phyloP scores from a whole-genome alignment of 2,888 invertebrate genomes.

The Gnatocerus cornutus region DNA sequence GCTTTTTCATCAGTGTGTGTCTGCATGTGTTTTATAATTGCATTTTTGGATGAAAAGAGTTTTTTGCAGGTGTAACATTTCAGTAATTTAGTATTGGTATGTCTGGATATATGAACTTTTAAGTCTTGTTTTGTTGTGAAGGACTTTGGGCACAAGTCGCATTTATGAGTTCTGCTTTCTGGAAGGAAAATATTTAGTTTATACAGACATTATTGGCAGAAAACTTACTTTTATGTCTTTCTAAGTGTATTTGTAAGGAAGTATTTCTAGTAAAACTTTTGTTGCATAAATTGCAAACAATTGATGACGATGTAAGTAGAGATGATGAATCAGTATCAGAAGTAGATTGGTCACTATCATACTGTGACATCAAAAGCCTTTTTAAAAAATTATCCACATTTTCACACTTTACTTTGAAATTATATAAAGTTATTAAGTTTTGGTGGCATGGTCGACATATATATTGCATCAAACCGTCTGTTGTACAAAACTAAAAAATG shows the following conservation, averaged over 20 bases:
- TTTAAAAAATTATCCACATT: constrained; percentile 13
- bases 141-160: not conserved
- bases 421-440: not conserved
- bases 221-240: constrained; percentile 24
- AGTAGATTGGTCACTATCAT: not conserved
- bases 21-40: constrained; percentile 6
- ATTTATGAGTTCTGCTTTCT: constrained; percentile 10
- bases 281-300: constrained; percentile 5
- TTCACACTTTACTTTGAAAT: constrained; percentile 19
- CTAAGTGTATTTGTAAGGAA: constrained; percentile 8
- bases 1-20: constrained; percentile 1
- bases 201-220: not conserved
- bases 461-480: constrained; percentile 20
- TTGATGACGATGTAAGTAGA: not conserved
- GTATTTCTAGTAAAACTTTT: constrained; percentile 18
- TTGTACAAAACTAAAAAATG: constrained; percentile 2
- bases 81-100: not conserved
- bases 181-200: not conserved
- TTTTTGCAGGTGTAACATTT: constrained; percentile 9
- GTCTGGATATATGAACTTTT: constrained; percentile 2
- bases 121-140: constrained; percentile 14
- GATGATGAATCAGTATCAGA: too few relatives aligned
- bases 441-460: constrained; percentile 14
- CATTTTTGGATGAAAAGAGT: constrained; percentile 1
- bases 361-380: not conserved